Percentiles rank a stretch among this genome's conserved stretches.
Evolutionary conservation across 2,888 invertebrate species (phyloP).

Genomic region (Falcaria lacertinaria): DNA sequence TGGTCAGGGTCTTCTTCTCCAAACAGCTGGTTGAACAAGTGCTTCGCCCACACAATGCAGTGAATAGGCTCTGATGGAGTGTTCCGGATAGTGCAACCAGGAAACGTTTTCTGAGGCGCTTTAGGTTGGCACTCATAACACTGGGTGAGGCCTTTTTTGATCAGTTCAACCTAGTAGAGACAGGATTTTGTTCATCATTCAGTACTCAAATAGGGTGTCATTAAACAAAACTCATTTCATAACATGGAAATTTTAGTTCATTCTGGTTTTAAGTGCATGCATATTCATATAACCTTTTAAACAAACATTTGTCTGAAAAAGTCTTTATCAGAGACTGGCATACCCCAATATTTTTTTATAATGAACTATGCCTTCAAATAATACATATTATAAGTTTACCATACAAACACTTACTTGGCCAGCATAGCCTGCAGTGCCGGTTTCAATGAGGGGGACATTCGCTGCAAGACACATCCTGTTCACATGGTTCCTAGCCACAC

Average conservation of each 20-base stretch:
- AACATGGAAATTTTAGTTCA: too few species aligned
- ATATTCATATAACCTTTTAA: too few species aligned
- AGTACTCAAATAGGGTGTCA: too few species aligned
- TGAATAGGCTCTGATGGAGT: constrained; percentile 99
- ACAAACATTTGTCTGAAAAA: too few species aligned
- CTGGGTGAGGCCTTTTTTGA: constrained; percentile 91
- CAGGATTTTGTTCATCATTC: neutral
- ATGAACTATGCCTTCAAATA: too few species aligned
- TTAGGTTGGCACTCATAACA: constrained; percentile 99
- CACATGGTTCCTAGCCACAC: constrained; percentile 97
- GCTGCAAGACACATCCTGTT: constrained; percentile 99
- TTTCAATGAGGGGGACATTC: constrained; percentile 95
- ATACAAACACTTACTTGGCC: constrained; percentile 91
- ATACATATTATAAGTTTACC: too few species aligned
- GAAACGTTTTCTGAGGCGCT: constrained; percentile 94
- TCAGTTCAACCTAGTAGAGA: constrained; percentile 84
- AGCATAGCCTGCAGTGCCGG: constrained; percentile 97
- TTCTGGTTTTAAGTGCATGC: too few species aligned
- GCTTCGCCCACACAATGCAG: constrained; percentile 99
- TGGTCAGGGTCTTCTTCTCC: constrained; percentile 97
- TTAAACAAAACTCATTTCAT: too few species aligned
- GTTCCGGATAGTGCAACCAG: constrained; percentile 99
- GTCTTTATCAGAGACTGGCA: too few species aligned
- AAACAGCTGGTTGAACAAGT: constrained; percentile 99
- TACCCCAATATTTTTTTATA: too few species aligned